Evolutionary conservation across 2,797 vertebrate genomes (phyloP).

Genomic region (Decapterus maruadsi): DNA sequence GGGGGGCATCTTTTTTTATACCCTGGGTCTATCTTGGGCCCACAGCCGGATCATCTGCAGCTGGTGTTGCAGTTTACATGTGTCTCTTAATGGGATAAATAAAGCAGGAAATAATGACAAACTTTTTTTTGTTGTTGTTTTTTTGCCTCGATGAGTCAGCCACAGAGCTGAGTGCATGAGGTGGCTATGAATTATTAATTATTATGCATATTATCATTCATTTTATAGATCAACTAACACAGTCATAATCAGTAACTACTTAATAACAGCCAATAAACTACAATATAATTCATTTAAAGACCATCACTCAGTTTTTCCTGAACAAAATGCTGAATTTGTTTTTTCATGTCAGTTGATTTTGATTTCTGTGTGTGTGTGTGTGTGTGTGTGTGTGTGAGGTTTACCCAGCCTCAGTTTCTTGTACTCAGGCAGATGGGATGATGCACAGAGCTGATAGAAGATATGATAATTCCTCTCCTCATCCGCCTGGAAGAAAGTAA

Average conservation of each 20-base stretch:
- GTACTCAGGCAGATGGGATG: conserved; percentile 92
- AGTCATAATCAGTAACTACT: too few species aligned
- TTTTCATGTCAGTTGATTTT: neutral
- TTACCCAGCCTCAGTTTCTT: conserved; percentile 92
- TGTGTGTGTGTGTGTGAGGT: conserved; percentile 14
- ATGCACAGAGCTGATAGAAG: conserved; percentile 99
- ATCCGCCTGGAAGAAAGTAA: conserved; percentile 90
- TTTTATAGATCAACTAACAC: too few species aligned
- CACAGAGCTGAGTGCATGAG: too few species aligned
- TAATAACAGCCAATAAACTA: too few species aligned
- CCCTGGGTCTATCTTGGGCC: neutral
- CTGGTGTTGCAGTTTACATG: conserved; percentile 4
- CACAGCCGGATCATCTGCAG: neutral
- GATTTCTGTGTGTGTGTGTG: conserved; percentile 11
- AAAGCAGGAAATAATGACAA: neutral
- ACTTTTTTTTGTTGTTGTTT: neutral
- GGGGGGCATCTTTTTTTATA: neutral
- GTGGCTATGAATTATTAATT: too few species aligned
- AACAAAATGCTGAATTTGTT: too few species aligned
- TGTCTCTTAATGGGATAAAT: neutral
- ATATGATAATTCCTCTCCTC: conserved; percentile 99
- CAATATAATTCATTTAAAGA: too few species aligned
- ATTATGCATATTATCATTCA: too few species aligned
- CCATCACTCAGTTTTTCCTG: too few species aligned
- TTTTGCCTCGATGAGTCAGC: neutral